Base-by-base conservation (phyloP, 2,888 invertebrate genomes). In the Macrophya alboannulata region DNA sequence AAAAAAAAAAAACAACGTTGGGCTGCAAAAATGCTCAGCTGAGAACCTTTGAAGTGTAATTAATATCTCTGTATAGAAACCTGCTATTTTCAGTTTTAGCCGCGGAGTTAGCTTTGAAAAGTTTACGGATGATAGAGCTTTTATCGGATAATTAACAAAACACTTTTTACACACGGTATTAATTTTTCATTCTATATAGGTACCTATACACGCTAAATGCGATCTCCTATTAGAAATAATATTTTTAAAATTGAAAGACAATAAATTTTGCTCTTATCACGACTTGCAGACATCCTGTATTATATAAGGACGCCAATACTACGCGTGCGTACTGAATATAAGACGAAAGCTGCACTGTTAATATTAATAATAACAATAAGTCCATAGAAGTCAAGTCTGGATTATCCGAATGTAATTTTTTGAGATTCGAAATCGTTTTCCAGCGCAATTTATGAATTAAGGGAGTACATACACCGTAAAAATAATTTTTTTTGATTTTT, bases 11-110 rank as follows among this genome's bases (percentile, higher is more conserved):
- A n/a, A n/a, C n/a, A n/a, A n/a, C n/a, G n/a, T n/a, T n/a, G n/a
- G n/a, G 71, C 25, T 71, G 40, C 12, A 40, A 17, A 71, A 71
- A 71, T 71, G n/a, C 45, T 25, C 25, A 25, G 48, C 31, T 31
- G 31, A 15, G 74, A 74, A 74, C 74, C 74, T 74, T 76, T 76
- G 48, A 76, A 48, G 48, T 76, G 76, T 76, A 76, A 76, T 76
- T 76, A 76, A 48, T 74, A 74, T 48, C 74, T 48, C 21, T 48
- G 74, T 21, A 74, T 48, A 43, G 74, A 21, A 10, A 45, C 76
- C 48, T 48, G 12, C 76, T 48, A n/a, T 48, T 76, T 48, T n/a
- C 48, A 76, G 12, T 76, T 5, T 76, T 2, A n/a, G 48, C 45
- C 17, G 4, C 17, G 4, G 0, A 25, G 15, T 43, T 10, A 76